A percentile compares a stretch with the other conserved stretches of the same genome.
Evolutionary conservation across 2,113 vertebrate genomes (phyloP).

Genomic region (Pluvianellus socialis): DNA sequence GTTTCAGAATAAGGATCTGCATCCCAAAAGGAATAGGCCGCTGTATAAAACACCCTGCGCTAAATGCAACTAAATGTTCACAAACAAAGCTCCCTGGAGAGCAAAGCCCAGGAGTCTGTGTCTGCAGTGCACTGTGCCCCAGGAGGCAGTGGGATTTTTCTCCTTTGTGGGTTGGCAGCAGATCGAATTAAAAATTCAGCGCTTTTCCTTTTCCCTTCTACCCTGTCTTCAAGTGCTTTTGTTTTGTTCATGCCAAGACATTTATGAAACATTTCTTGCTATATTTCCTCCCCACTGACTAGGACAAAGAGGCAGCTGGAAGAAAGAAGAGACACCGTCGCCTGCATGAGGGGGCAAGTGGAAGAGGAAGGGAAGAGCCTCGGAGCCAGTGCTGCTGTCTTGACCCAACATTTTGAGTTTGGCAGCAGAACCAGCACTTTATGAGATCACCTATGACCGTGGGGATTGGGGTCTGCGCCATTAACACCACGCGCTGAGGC

Average conservation of each 20-base stretch:
- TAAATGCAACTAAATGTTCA: neutral
- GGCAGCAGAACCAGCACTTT: neutral
- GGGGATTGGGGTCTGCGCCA: neutral
- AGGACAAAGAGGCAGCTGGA: neutral
- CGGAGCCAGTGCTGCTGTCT: fast-evolving
- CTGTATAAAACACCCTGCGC: neutral
- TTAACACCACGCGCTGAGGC: fast-evolving
- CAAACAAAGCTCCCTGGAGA: neutral
- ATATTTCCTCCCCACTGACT: neutral
- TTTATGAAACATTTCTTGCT: neutral
- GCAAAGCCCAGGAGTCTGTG: neutral
- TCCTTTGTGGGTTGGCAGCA: neutral
- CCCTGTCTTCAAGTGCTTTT: neutral
- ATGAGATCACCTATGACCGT: fast-evolving
- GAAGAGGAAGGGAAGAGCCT: neutral
- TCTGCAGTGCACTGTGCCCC: neutral
- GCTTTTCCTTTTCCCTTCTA: neutral
- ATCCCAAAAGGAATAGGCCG: neutral
- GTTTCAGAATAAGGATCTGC: neutral
- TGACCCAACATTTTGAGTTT: neutral
- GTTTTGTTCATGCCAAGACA: neutral
- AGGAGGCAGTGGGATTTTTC: neutral
- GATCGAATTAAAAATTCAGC: neutral
- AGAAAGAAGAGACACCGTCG: neutral
- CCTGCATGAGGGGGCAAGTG: fast-evolving